These are phyloP conservation scores for Amia ocellicauda DNA, from an alignment of 2,113 vertebrate genomes.

Conservation along the genomic window DNA sequence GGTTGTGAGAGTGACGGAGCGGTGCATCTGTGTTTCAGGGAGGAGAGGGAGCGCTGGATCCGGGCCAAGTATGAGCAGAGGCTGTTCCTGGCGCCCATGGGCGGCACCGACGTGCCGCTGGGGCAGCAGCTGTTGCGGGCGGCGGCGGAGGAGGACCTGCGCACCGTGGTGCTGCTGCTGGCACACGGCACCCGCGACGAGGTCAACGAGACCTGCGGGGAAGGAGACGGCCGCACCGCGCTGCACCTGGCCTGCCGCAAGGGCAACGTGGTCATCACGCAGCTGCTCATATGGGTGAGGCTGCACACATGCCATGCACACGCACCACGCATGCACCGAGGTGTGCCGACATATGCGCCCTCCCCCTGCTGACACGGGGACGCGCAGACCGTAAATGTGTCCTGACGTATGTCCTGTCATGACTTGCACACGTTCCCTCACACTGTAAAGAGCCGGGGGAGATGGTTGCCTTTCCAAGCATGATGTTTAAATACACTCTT, in stretches of 20 bases:
- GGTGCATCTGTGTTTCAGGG: too few species aligned
- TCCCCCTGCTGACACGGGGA: too few species aligned
- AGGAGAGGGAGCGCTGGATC: conserved; percentile 95
- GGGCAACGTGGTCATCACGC: conserved; percentile 83
- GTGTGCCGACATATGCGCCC: too few species aligned
- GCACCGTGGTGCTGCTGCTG: conserved; percentile 82
- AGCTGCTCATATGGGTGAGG: conserved; percentile 94
- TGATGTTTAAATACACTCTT: too few species aligned
- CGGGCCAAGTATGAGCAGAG: conserved; percentile 95
- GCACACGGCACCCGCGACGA: conserved; percentile 85
- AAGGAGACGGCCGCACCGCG: conserved; percentile 84
- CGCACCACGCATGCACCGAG: background rate
- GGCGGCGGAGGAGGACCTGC: conserved; percentile 84
- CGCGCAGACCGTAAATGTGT: too few species aligned
- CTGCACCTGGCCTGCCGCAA: conserved; percentile 89
- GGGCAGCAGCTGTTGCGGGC: conserved; percentile 87
- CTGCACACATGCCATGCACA: background rate
- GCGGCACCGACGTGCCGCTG: conserved; percentile 75
- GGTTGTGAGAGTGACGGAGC: too few species aligned
- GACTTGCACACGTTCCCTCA: too few species aligned
- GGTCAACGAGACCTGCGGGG: conserved; percentile 93
- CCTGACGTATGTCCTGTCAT: too few species aligned
- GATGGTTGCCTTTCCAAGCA: too few species aligned
- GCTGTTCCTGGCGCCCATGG: conserved; percentile 80
- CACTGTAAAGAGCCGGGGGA: too few species aligned